Conservation (phyloP, 2,797 vertebrate species). For the Karalla daura region DNA sequence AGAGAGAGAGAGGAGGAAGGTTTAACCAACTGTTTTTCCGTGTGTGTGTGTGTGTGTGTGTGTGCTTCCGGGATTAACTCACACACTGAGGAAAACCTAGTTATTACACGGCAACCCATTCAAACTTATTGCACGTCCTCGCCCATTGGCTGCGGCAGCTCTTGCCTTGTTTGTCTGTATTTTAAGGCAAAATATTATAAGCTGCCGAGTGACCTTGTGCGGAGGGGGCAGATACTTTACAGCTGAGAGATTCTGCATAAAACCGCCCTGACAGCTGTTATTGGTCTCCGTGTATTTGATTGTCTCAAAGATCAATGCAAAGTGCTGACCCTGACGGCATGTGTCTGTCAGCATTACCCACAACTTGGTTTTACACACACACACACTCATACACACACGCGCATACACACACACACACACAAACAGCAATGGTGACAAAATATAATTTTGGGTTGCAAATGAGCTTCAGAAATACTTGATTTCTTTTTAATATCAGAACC, state of each 20-base stretch:
- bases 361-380: conserved; percentile 37
- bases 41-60: too few relatives aligned
- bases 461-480: conserved; percentile 19
- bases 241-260: conserved; percentile 66
- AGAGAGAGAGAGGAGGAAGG: too few relatives aligned
- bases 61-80: too few relatives aligned
- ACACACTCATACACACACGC: too few relatives aligned
- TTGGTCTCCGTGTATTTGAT: conserved; percentile 58
- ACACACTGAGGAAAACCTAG: too few relatives aligned
- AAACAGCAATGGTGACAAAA: too few relatives aligned
- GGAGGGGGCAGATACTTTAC: conserved; percentile 48
- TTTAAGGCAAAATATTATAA: conserved; percentile 36
- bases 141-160: background rate
- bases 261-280: conserved; percentile 63
- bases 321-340: conserved; percentile 64
- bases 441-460: conserved; percentile 6
- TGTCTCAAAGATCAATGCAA: conserved; percentile 73
- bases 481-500: conserved; percentile 1
- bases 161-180: conserved; percentile 30
- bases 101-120: too few relatives aligned
- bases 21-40: too few relatives aligned
- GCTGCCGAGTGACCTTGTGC: conserved; percentile 27
- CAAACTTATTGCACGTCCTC: background rate
- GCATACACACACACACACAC: too few relatives aligned
- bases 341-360: conserved; percentile 63